Evolutionary conservation across 2,113 vertebrate species (phyloP).

Genomic region (Kryptolebias marmoratus): DNA sequence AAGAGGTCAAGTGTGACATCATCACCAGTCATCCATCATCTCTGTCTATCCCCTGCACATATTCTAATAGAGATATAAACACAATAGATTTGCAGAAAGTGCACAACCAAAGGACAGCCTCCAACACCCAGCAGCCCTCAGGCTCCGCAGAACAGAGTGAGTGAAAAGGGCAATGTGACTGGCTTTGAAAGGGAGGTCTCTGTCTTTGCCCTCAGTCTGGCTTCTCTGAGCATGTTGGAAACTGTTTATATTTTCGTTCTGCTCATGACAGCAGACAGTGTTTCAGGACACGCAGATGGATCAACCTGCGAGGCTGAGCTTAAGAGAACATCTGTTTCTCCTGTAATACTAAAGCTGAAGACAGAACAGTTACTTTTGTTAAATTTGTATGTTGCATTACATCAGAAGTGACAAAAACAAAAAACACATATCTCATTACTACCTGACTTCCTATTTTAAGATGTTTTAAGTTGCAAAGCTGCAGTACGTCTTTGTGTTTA

Average conservation of each 20-base stretch:
- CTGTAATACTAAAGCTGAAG: constrained; percentile 13
- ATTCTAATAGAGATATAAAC: not conserved
- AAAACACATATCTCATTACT: too few relatives aligned
- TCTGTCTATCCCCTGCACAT: not conserved
- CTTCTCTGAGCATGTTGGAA: constrained; percentile 5
- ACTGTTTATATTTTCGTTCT: constrained; percentile 1
- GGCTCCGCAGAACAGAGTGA: constrained; percentile 30
- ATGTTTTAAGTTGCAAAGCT: too few relatives aligned
- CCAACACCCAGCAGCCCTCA: constrained; percentile 25
- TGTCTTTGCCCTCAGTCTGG: constrained; percentile 42
- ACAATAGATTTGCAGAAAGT: constrained; percentile 28
- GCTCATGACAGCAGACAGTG: constrained; percentile 19
- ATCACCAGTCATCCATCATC: constrained; percentile 41
- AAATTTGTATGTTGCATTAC: too few relatives aligned
- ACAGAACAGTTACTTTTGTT: constrained; percentile 8
- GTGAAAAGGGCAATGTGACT: constrained; percentile 49
- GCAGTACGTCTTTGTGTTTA: too few relatives aligned
- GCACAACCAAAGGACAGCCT: constrained; percentile 24
- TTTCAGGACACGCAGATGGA: constrained; percentile 38
- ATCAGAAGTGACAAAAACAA: too few relatives aligned
- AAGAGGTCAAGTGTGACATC: constrained; percentile 24
- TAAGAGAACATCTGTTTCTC: constrained; percentile 55
- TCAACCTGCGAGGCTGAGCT: constrained; percentile 32
- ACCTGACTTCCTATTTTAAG: too few relatives aligned
- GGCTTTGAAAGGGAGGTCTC: constrained; percentile 33